Evolutionary conservation across 64 coral and sea anemone species (phyloP).

Genomic region (Montipora foliosa): DNA sequence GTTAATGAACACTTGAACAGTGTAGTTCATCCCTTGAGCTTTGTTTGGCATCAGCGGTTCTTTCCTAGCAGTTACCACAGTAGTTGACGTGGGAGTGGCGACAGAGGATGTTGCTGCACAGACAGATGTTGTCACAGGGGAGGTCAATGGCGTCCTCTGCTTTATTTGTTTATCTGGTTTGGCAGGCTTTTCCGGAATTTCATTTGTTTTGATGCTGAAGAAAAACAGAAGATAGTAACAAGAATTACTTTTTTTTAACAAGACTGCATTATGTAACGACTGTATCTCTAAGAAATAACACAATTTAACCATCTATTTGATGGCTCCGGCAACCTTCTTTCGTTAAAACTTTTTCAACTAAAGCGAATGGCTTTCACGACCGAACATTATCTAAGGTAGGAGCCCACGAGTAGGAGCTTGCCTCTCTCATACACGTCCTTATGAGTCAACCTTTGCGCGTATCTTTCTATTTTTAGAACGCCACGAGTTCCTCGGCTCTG

Average conservation of each 20-base stretch:
- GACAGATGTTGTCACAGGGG: neutral
- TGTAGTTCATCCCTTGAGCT: conserved; percentile 3
- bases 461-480: too few species aligned
- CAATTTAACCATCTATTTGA: too few species aligned
- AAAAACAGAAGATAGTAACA: neutral
- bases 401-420: too few species aligned
- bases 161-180: conserved; percentile 25
- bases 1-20: conserved; percentile 81
- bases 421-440: too few species aligned
- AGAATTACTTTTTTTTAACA: neutral
- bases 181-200: neutral
- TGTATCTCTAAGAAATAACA: too few species aligned
- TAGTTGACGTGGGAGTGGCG: conserved; percentile 2
- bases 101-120: neutral
- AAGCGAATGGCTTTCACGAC: too few species aligned
- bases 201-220: conserved; percentile 1
- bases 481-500: too few species aligned
- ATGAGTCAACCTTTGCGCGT: too few species aligned
- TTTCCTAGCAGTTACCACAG: neutral
- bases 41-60: neutral
- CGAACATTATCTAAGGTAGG: too few species aligned
- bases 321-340: too few species aligned
- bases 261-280: neutral
- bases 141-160: neutral
- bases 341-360: too few species aligned